Base-by-base conservation (phyloP, 64 coral and sea anemone genomes). In the Montipora sp. region DNA sequence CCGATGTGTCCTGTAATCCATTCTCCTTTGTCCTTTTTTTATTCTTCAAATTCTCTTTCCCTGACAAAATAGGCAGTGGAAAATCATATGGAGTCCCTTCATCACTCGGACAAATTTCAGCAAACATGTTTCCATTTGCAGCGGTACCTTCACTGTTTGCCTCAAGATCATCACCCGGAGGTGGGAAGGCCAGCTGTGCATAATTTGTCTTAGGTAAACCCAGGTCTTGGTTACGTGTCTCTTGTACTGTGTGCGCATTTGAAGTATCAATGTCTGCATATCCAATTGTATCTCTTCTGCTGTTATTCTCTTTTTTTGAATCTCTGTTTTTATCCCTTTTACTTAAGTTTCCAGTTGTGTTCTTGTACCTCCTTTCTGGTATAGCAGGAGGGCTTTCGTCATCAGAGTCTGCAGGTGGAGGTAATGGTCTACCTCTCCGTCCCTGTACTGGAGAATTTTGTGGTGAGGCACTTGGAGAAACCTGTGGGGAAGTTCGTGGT, bases 321-420 rank as follows among this genome's bases (percentile, higher is more conserved):
- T 67, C 71, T 70, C 67, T 46, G 8, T 75, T 75, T 47, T 90
- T 74, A 36, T 63, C 89, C 73, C 80, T 80, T 49, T 68, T 48
- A 50, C 48, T 73, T 15, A 47, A 46, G 8, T 67, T 66, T 5
- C 43, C 55, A 27, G 11, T 80, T 80, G 50, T 58, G 63, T 88
- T 81, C 68, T 94, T 94, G 69, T 92, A 94, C 23, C 87, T 89
- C 22, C 95, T 81, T 78, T 98, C 95, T 45, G 95, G 95, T 46
- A 98, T 80, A 60, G 92, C 95, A 71, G 95, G 95, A 21, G 95
- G 95, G 47, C 80, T 87, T 59, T 98, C 92, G 18, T 84, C 81
- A 43, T 98, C 95, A 18, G 84, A 92, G 45, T 92, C 92, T 43
- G 73, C 66, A 21, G 88, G 95, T 8, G 84, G 95, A 50, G 89